Evolutionary conservation across 2,797 vertebrate species (phyloP).

Genomic region (Gymnothorax javanicus): DNA sequence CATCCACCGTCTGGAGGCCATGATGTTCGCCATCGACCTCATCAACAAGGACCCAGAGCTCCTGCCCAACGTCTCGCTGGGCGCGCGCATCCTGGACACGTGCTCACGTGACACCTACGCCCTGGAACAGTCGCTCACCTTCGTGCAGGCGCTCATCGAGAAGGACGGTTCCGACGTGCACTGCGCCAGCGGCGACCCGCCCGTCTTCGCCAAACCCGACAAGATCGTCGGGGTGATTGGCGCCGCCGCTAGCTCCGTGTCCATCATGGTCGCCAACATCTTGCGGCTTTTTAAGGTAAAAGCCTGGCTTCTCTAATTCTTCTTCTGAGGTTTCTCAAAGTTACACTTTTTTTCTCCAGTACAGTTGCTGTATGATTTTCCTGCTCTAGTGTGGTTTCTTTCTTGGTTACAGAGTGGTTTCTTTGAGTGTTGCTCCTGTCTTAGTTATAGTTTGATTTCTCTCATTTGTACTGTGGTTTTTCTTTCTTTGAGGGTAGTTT

Average conservation of each 20-base stretch:
- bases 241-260: slow-evolving; percentile 87
- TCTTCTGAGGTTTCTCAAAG: too few relatives aligned
- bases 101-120: slow-evolving; percentile 89
- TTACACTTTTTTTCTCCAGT: too few relatives aligned
- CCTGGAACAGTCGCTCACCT: slow-evolving; percentile 85
- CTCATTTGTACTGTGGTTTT: too few relatives aligned
- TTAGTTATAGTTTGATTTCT: too few relatives aligned
- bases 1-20: slow-evolving; percentile 86
- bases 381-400: too few relatives aligned
- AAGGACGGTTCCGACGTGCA: slow-evolving; percentile 84
- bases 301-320: slow-evolving; percentile 43
- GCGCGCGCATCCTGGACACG: slow-evolving; percentile 86
- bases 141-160: slow-evolving; percentile 86
- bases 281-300: slow-evolving; percentile 86
- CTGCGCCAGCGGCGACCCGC: slow-evolving; percentile 85
- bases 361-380: too few relatives aligned
- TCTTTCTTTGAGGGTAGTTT: too few relatives aligned
- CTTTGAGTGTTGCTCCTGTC: too few relatives aligned
- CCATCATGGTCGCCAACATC: slow-evolving; percentile 91
- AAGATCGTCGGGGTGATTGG: slow-evolving; percentile 89
- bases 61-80: slow-evolving; percentile 83
- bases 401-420: too few relatives aligned
- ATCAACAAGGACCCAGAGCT: slow-evolving; percentile 89
- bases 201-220: slow-evolving; percentile 87
- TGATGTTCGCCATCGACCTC: slow-evolving; percentile 84